Conservation (phyloP, 2,888 invertebrate genomes). For the Rutpela maculata region DNA sequence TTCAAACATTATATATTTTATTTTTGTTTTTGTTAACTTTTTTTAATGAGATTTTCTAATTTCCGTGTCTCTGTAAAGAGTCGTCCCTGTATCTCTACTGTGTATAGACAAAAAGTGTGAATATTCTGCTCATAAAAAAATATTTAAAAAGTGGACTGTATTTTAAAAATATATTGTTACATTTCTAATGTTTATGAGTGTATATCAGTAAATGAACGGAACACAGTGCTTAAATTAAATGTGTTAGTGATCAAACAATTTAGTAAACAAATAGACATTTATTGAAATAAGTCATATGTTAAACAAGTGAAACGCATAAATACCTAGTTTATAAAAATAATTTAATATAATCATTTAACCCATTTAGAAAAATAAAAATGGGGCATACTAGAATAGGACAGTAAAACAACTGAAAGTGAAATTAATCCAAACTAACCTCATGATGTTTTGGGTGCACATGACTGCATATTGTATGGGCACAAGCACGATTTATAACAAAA, state of each 20-base stretch:
- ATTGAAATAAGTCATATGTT: slow-evolving; percentile 23
- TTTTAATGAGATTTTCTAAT: no score
- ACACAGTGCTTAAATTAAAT: slow-evolving; percentile 43
- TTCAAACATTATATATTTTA: no score
- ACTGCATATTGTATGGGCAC: slow-evolving; percentile 60
- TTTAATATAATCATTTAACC: background rate
- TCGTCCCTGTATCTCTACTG: no score
- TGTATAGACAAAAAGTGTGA: no score
- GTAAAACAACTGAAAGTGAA: slow-evolving; percentile 35
- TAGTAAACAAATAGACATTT: slow-evolving; percentile 30
- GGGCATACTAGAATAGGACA: slow-evolving; percentile 1
- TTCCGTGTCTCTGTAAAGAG: no score
- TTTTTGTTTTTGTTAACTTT: no score
- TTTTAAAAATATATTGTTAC: background rate
- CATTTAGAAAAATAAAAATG: slow-evolving; percentile 8
- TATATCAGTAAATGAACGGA: slow-evolving; percentile 38
- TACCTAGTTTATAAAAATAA: background rate
- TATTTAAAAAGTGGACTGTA: no score
- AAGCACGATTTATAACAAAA: slow-evolving; percentile 48
- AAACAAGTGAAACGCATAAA: background rate
- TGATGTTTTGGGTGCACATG: slow-evolving; percentile 67
- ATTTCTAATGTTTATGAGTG: background rate
- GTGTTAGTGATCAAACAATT: slow-evolving; percentile 42
- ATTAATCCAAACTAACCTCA: slow-evolving; percentile 61
- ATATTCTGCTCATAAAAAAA: no score